Evolutionary conservation across 2,888 invertebrate species (phyloP).

Genomic region (Trachelus iudaicus): DNA sequence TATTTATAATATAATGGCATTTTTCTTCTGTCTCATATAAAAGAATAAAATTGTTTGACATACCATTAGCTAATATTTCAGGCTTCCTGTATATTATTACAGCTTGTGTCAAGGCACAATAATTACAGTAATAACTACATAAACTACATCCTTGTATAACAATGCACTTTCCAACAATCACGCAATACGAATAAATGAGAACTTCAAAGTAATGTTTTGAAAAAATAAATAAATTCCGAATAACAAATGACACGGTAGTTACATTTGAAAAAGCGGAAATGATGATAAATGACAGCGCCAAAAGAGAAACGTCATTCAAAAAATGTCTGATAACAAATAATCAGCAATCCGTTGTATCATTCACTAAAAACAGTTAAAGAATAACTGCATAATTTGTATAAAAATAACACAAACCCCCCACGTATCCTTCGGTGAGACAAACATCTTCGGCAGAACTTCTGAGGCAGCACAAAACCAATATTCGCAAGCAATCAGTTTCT

Average conservation of each 20-base stretch:
- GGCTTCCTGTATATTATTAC: not conserved
- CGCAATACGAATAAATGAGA: not conserved
- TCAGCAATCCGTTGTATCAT: not conserved
- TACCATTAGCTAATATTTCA: not conserved
- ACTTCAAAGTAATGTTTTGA: not conserved
- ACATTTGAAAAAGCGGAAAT: not conserved
- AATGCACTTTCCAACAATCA: not conserved
- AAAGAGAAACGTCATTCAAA: not conserved
- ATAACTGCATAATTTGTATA: not conserved
- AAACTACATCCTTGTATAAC: not conserved
- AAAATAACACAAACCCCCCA: not conserved
- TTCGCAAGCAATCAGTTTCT: not conserved
- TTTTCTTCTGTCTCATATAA: not conserved
- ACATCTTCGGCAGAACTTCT: not conserved
- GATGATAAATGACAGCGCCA: not conserved
- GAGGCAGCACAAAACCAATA: not conserved
- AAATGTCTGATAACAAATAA: not conserved
- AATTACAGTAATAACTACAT: not conserved
- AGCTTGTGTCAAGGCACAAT: not conserved
- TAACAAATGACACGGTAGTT: not conserved
- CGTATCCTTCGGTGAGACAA: not conserved
- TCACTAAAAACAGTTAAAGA: not conserved
- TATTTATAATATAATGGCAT: not conserved
- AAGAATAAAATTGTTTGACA: not conserved
- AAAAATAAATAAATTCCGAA: not conserved